Base-by-base conservation (phyloP, 2,888 invertebrate genomes). In the Caenorhabditis becei region DNA sequence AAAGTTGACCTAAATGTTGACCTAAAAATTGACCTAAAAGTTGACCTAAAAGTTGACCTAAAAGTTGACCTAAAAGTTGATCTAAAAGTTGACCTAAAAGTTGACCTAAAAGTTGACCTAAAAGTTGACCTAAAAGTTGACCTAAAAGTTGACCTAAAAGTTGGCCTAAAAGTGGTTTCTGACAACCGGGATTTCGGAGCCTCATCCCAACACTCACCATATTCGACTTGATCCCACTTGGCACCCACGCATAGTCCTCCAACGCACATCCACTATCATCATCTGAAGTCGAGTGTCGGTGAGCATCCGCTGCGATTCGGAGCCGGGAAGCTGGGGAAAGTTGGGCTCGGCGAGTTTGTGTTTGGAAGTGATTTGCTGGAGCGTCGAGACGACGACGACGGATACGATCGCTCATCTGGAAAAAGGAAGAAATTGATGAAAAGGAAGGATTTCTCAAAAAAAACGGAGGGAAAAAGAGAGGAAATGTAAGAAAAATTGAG, bases 171-270 rank as follows among this genome's bases (percentile, higher is more conserved):
- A n/a, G n/a, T n/a, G n/a, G n/a, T n/a, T n/a, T n/a, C n/a, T n/a
- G n/a, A n/a, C n/a, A n/a, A n/a, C n/a, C n/a, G n/a, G n/a, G n/a
- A n/a, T n/a, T n/a, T 32, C 32, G 5, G 5, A 32, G 10, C 4
- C 10, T 32, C 23, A 47, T 47, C 32, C 18, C 4, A 79, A 65
- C n/a, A 77, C 91, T 92, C 92, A 97, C 97, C 94, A 97, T 97
- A 93, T 97, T 97, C 0, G 97, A 97, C 91, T 97, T 94, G 18
- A 97, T 93, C 82, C 97, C 97, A 2, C 96, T 96, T 47, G 98
- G 98, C 82, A 97, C 96, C 97, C 97, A 98, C 1, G 97, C 96
- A 92, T 97, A 97, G 92, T 98, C 97, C 92, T 98, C 97, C 84
- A 98, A 93, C 24, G 97, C 97, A 92, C 97, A 98, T 11, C 98